A percentile compares a stretch with the other conserved stretches of the same genome.
phyloP scores from a whole-genome alignment of 2,113 vertebrate genomes.

The Amazona guildingii region DNA sequence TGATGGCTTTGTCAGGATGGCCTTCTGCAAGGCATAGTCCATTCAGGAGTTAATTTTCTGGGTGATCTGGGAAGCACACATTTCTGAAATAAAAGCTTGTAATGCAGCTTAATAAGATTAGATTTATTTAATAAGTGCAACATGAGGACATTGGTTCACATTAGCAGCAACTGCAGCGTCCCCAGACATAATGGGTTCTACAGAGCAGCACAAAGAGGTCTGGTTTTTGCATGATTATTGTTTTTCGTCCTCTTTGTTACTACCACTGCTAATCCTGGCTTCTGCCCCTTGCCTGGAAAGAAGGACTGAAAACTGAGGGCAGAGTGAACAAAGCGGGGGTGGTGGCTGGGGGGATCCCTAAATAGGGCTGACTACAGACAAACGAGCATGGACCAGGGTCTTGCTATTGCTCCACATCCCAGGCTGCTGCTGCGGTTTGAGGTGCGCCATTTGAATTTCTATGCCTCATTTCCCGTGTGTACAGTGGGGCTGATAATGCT shows the following conservation, averaged over 20 bases:
- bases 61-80: neutral
- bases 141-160: neutral
- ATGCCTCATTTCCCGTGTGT: slow-evolving; percentile 29
- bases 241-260: neutral
- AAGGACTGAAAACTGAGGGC: neutral
- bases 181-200: neutral
- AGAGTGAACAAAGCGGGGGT: neutral
- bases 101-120: slow-evolving; percentile 57
- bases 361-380: neutral
- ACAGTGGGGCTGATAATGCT: slow-evolving; percentile 10
- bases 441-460: slow-evolving; percentile 43
- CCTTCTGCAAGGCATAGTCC: neutral
- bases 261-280: neutral
- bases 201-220: neutral
- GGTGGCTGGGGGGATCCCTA: neutral
- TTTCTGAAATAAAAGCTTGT: slow-evolving; percentile 49
- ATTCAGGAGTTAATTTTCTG: slow-evolving; percentile 36
- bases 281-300: neutral
- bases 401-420: neutral
- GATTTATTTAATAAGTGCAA: slow-evolving; percentile 50
- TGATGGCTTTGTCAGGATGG: neutral
- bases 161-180: neutral
- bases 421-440: neutral
- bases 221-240: neutral
- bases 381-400: neutral